These are phyloP conservation scores for Radopholus similis DNA, from an alignment of 1,140 invertebrate genomes.

Conservation along the genomic window DNA sequence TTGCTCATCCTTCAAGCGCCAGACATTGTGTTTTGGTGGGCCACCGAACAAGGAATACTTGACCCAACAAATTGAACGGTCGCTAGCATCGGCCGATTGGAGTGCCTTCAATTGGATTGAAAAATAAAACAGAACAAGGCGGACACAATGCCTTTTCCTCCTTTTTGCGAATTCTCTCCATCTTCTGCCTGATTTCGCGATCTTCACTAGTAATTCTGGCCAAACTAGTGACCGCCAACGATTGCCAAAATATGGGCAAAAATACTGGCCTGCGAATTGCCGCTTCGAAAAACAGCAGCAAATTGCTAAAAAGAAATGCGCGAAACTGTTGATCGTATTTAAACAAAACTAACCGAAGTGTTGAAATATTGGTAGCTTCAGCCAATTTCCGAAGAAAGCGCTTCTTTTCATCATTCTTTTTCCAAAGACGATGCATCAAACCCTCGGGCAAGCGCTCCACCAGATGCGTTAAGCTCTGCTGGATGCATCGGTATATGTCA, in stretches of 20 bases:
- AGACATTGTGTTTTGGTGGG: constrained; percentile 28
- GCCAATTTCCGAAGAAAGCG: constrained; percentile 21
- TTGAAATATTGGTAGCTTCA: constrained; percentile 1
- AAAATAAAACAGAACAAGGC: constrained; percentile 7
- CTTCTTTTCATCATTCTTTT: constrained; percentile 23
- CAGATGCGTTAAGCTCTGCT: constrained; percentile 27
- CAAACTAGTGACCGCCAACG: constrained; percentile 32
- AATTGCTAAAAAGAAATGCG: constrained; percentile 13
- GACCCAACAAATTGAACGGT: constrained; percentile 40
- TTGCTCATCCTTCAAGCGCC: constrained; percentile 43
- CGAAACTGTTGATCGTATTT: constrained; percentile 5
- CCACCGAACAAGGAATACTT: constrained; percentile 29
- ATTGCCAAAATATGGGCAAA: constrained; percentile 40
- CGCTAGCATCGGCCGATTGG: constrained; percentile 18
- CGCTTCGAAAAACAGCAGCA: constrained; percentile 36
- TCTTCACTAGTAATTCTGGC: constrained; percentile 26
- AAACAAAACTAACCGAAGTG: constrained; percentile 9
- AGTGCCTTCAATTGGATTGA: not conserved
- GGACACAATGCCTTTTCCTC: constrained; percentile 21
- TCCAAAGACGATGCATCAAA: constrained; percentile 43
- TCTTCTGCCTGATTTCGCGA: constrained; percentile 22
- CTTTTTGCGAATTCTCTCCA: constrained; percentile 21
- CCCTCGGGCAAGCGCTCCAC: constrained; percentile 40
- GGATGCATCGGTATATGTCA: constrained; percentile 21
- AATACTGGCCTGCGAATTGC: constrained; percentile 41